Percentiles rank a stretch among this genome's conserved stretches.
These are phyloP conservation scores for Rhorus exstirpatorius DNA, from an alignment of 2,888 invertebrate species.

Conservation along the genomic window DNA sequence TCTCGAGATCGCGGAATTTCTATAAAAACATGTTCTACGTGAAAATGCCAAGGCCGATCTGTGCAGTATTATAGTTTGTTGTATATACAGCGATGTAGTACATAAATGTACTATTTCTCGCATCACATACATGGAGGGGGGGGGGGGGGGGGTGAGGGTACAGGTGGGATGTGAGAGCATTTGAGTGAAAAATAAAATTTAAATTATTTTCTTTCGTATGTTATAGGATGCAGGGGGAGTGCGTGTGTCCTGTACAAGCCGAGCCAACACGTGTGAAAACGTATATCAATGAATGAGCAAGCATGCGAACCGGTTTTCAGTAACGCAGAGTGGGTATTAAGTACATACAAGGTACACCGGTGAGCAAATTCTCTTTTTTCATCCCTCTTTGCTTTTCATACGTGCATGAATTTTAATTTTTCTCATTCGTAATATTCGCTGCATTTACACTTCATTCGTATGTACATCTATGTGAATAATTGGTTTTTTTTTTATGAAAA, in stretches of 20 bases:
- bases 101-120: too few relatives aligned
- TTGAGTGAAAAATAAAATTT: constrained; percentile 71
- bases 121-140: background rate
- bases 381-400: background rate
- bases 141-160: background rate
- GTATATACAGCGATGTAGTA: background rate
- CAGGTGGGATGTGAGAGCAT: constrained; percentile 39
- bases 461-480: background rate
- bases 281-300: constrained; percentile 34
- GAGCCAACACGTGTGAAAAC: constrained; percentile 42
- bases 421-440: constrained; percentile 14
- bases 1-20: constrained; percentile 9
- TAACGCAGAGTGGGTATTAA: constrained; percentile 1
- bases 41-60: constrained; percentile 1
- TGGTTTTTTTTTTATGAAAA: too few relatives aligned
- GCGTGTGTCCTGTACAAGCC: constrained; percentile 37
- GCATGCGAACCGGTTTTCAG: constrained; percentile 6
- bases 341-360: constrained; percentile 17
- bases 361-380: constrained; percentile 29
- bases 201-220: constrained; percentile 66
- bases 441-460: background rate
- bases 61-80: constrained; percentile 4
- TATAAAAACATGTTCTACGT: constrained; percentile 40
- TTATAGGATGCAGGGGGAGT: constrained; percentile 8
- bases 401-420: constrained; percentile 16